phyloP scores from a whole-genome alignment of 2,888 invertebrate genomes.

The Siphonodentalium dalli region DNA sequence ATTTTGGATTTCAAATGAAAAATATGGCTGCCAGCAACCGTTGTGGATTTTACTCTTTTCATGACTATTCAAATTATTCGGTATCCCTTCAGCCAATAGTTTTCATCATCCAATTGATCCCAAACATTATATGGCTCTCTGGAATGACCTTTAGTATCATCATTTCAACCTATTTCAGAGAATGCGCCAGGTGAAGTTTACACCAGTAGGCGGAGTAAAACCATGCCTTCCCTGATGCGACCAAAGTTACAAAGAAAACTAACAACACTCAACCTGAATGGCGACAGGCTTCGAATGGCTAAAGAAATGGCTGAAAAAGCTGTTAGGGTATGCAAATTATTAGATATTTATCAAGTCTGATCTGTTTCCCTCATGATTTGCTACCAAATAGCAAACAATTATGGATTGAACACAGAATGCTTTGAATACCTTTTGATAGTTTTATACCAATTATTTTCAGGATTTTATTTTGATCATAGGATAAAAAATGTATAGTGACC shows the following conservation, averaged over 20 bases:
- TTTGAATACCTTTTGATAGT: neutral
- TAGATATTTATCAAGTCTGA: neutral
- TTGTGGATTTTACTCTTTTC: too few species aligned
- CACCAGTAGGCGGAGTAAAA: conserved; percentile 58
- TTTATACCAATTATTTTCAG: neutral
- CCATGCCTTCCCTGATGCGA: conserved; percentile 50
- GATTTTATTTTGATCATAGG: neutral
- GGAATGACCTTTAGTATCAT: too few species aligned
- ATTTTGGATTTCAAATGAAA: too few species aligned
- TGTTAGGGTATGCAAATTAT: conserved; percentile 48
- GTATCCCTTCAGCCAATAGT: too few species aligned
- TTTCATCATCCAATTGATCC: too few species aligned
- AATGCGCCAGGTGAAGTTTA: too few species aligned
- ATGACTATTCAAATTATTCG: too few species aligned
- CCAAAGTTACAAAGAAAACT: conserved; percentile 47
- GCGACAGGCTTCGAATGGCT: conserved; percentile 55
- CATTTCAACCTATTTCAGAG: too few species aligned
- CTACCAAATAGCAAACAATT: too few species aligned
- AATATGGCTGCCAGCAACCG: too few species aligned
- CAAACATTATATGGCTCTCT: too few species aligned
- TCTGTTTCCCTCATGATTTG: neutral
- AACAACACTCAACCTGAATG: conserved; percentile 32
- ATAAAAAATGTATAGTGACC: conserved; percentile 1
- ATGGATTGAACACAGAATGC: too few species aligned
- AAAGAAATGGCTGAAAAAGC: conserved; percentile 61